Evolutionary conservation across 2,113 vertebrate genomes (phyloP).

Genomic region (Osmerus mordax): DNA sequence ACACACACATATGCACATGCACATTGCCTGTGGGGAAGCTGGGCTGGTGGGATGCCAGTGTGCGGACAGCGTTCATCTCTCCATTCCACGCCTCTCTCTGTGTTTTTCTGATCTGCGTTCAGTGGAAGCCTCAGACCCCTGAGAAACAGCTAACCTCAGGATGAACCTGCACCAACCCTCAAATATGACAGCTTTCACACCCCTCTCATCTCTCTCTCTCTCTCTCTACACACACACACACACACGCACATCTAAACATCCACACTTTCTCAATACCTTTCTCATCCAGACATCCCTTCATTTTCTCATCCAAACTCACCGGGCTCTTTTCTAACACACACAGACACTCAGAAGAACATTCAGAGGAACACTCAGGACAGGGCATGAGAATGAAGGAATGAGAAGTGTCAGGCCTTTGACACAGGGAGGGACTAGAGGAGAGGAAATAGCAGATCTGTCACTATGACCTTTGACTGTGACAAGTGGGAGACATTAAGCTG

Average conservation of each 20-base stretch:
- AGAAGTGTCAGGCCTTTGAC: constrained; percentile 40
- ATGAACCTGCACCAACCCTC: constrained; percentile 65
- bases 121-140: constrained; percentile 60
- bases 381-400: constrained; percentile 42
- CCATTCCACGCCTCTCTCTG: constrained; percentile 39
- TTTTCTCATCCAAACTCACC: neutral
- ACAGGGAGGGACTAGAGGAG: constrained; percentile 39
- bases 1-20: neutral
- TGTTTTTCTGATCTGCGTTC: constrained; percentile 51
- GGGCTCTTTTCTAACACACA: neutral
- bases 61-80: constrained; percentile 55
- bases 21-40: constrained; percentile 9
- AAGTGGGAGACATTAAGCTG: constrained; percentile 35
- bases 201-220: constrained; percentile 53
- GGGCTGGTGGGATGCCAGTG: constrained; percentile 29
- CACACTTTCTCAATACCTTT: constrained; percentile 27
- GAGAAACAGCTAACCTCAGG: constrained; percentile 66
- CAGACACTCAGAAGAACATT: neutral
- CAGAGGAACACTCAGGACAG: neutral
- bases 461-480: constrained; percentile 64
- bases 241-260: neutral
- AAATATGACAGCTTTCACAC: constrained; percentile 68
- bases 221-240: constrained; percentile 19
- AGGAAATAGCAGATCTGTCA: constrained; percentile 48
- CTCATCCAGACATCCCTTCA: constrained; percentile 33